A percentile compares a stretch with the other conserved stretches of the same genome.
phyloP scores from a whole-genome alignment of 1,140 invertebrate species.

The Drosophila simulans region DNA sequence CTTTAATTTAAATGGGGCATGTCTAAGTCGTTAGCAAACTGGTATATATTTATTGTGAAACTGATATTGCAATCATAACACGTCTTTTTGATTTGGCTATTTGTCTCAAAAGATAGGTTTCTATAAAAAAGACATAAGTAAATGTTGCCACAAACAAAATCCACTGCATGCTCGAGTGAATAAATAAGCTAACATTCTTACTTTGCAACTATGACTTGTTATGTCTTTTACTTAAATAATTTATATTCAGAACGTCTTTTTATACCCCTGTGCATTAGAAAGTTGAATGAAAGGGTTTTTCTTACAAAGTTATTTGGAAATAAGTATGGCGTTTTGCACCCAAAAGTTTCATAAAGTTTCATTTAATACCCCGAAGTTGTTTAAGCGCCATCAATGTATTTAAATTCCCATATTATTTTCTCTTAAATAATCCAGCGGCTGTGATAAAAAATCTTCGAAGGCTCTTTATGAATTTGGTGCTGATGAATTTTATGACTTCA shows the following conservation, averaged over 20 bases:
- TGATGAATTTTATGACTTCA: slow-evolving; percentile 60
- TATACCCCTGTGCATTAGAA: neutral
- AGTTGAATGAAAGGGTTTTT: neutral
- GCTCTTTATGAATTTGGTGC: slow-evolving; percentile 62
- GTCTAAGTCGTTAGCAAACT: slow-evolving; percentile 1
- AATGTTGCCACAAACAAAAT: no score
- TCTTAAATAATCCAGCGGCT: slow-evolving; percentile 20
- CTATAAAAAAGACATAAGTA: no score
- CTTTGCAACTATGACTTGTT: no score
- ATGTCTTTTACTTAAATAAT: no score
- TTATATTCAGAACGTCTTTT: no score
- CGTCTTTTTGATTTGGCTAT: no score
- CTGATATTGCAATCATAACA: no score
- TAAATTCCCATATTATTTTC: slow-evolving; percentile 7
- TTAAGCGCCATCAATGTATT: neutral
- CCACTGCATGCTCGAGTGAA: no score
- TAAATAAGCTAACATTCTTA: no score
- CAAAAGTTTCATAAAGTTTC: neutral
- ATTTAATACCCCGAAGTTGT: neutral
- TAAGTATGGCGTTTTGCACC: neutral
- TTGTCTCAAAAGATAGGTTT: no score
- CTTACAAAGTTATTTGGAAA: neutral
- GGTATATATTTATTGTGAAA: neutral
- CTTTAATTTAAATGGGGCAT: slow-evolving; percentile 5
- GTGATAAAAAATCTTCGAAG: slow-evolving; percentile 50